Conservation (phyloP, 2,888 invertebrate species). For the Smittia sp. region DNA sequence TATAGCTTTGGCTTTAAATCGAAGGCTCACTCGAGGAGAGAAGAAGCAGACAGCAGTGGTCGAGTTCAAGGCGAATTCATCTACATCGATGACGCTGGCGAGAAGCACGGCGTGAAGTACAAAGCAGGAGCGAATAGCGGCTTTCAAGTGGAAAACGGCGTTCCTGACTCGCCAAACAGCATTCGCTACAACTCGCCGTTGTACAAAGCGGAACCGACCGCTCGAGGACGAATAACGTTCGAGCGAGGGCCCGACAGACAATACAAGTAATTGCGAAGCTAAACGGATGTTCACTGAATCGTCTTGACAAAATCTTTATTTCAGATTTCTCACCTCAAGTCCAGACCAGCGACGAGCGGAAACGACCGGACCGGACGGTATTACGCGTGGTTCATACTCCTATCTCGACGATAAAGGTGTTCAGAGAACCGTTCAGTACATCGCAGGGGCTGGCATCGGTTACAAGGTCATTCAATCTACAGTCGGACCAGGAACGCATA, state of each 20-base stretch:
- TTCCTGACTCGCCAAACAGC: conserved; percentile 61
- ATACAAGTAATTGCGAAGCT: conserved; percentile 57
- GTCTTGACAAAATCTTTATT: not conserved
- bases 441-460: conserved; percentile 74
- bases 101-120: conserved; percentile 71
- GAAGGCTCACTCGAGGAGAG: conserved; percentile 65
- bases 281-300: not conserved
- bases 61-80: conserved; percentile 62
- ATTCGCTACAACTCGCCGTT: conserved; percentile 65
- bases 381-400: conserved; percentile 73
- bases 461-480: conserved; percentile 71
- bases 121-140: conserved; percentile 73
- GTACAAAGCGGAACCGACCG: conserved; percentile 61
- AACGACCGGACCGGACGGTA: conserved; percentile 67
- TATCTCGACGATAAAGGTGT: conserved; percentile 73
- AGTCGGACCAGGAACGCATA: conserved; percentile 59
- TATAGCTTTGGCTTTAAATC: conserved; percentile 69
- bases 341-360: conserved; percentile 75
- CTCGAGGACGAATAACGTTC: conserved; percentile 69
- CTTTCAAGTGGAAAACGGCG: conserved; percentile 71
- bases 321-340: conserved; percentile 70
- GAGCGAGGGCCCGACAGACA: conserved; percentile 71
- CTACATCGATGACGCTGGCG: conserved; percentile 72
- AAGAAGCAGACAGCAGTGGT: conserved; percentile 63
- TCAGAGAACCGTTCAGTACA: conserved; percentile 74